Evolutionary conservation across 37 sponge, comb jelly and placozoan genomes (phyloP), one percentile per base, ranked within the genome.

Genomic region (Geodia barretti): DNA sequence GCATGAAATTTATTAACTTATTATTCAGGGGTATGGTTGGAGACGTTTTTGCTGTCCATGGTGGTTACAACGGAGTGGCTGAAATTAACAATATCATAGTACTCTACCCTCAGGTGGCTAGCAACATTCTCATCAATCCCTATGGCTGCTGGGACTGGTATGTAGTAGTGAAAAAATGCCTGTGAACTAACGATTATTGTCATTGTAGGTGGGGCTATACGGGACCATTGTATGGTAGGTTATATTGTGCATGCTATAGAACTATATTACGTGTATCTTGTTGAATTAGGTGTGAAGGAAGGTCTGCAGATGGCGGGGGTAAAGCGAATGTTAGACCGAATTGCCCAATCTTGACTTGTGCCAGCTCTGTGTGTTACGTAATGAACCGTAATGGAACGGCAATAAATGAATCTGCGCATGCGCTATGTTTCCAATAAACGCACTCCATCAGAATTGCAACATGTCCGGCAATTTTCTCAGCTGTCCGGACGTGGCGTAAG

Each of bases 81-180:
- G 94, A 94, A 69, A 70, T 35, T 19, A 90, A 90, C 64, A 60
- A 90, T 64, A 90, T 90, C 73, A 94, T 94, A 47, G 58, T 94
- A 1, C 40, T 94, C 63, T 94, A 80, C 47, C 94, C 94, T n/a
- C 94, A 94, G 84, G 84, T 59, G 1, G 29, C 41, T 28, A 84
- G 40, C 39, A 77, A 78, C 1, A 74, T 78, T 47, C 62, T 76
- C 21, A 4, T 35, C 25, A 94, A 94, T 62, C 94, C 94, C 23
- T 60, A 82, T 11, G 90, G 91, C 30, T 94, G 94, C 79, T 94
- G 89, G 89, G 94, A 94, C 54, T 94, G 94, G 94, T 94, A 77
- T 62, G 86, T 33, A 26, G 43, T 66, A 34, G 7, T 7, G 9
- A 72, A 35, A 34, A 14, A 9, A 19, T 39, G n/a, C 24, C 30